These are phyloP conservation scores for Zaprionus africanus DNA, from an alignment of 1,140 invertebrate genomes.

Conservation along the genomic window DNA sequence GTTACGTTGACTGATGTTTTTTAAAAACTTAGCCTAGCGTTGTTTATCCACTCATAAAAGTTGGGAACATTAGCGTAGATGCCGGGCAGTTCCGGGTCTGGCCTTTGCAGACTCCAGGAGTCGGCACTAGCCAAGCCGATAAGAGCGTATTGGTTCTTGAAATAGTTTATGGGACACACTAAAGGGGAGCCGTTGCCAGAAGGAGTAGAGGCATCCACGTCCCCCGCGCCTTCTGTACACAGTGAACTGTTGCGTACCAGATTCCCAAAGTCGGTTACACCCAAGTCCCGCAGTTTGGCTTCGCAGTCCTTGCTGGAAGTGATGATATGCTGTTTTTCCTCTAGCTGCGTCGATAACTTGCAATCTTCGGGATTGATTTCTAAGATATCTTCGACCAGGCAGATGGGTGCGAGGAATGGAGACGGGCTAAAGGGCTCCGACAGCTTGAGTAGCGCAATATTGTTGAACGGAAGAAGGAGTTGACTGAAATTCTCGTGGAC, in stretches of 20 bases:
- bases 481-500: not conserved
- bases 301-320: not conserved
- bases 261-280: not conserved
- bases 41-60: not conserved
- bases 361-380: not conserved
- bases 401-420: not conserved
- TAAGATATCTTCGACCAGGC: not conserved
- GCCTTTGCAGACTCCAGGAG: not conserved
- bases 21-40: slow-evolving; percentile 26
- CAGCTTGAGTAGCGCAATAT: not conserved
- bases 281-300: not conserved
- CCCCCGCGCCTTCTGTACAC: not conserved
- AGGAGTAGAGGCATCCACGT: not conserved
- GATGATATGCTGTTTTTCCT: not conserved
- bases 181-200: not conserved
- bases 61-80: not conserved
- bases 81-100: not conserved
- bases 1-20: not conserved
- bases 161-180: not conserved
- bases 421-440: not conserved
- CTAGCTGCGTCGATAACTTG: not conserved
- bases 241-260: not conserved
- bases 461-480: not conserved
- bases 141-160: not conserved
- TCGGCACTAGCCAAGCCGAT: not conserved